These are phyloP conservation scores for Cynaeus angustus DNA, from an alignment of 2,888 invertebrate genomes.

Conservation along the genomic window DNA sequence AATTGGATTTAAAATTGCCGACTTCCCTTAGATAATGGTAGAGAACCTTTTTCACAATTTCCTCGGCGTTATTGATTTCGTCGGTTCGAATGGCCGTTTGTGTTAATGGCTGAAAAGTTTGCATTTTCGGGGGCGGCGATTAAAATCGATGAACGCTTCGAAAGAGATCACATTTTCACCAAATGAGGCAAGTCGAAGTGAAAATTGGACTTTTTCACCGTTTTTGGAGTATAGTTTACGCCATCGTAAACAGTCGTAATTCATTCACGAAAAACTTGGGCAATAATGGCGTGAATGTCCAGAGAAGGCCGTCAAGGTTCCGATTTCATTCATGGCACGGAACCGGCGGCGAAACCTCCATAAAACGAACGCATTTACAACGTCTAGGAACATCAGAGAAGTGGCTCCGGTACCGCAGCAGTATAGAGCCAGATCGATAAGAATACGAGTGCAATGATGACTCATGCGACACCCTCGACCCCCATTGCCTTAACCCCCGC, in stretches of 20 bases:
- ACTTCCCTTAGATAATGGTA: constrained; percentile 38
- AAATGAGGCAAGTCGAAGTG: too few relatives aligned
- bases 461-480: constrained; percentile 67
- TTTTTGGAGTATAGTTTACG: constrained; percentile 1
- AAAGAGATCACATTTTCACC: not conserved
- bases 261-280: constrained; percentile 38
- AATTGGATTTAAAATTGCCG: constrained; percentile 43
- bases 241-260: constrained; percentile 20
- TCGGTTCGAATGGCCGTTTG: constrained; percentile 19
- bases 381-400: constrained; percentile 37
- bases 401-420: constrained; percentile 52
- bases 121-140: constrained; percentile 13
- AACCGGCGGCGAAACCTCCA: constrained; percentile 23
- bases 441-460: constrained; percentile 72
- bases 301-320: constrained; percentile 19
- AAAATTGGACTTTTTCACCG: not conserved
- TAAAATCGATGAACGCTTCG: constrained; percentile 9
- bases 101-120: constrained; percentile 28
- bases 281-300: constrained; percentile 27
- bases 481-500: constrained; percentile 54
- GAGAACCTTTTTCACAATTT: constrained; percentile 40
- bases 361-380: constrained; percentile 30
- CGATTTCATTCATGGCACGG: constrained; percentile 35
- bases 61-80: constrained; percentile 32
- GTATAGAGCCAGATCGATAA: constrained; percentile 67